Evolutionary conservation across 2,797 vertebrate genomes (phyloP).

Genomic region (Coilia nasus): DNA sequence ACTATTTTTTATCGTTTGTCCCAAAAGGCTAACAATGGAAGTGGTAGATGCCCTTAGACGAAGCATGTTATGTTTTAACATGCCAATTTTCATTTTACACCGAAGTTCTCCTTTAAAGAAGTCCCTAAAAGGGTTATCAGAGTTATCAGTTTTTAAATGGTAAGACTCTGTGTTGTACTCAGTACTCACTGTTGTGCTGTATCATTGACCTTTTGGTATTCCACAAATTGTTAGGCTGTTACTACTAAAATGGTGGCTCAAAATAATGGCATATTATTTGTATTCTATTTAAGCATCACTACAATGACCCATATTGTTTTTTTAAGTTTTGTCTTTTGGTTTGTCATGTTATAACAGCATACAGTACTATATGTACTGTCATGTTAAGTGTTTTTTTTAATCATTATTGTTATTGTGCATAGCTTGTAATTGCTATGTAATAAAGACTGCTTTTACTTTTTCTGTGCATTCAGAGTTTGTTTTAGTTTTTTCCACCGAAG

Average conservation of each 20-base stretch:
- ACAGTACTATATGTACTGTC: neutral
- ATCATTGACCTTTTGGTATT: neutral
- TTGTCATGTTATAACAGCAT: neutral
- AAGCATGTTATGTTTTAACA: too few relatives aligned
- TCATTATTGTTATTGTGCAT: neutral
- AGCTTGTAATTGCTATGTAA: neutral
- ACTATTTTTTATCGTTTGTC: too few relatives aligned
- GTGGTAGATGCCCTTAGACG: too few relatives aligned
- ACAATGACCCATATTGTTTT: neutral
- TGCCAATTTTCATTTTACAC: too few relatives aligned
- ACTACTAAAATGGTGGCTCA: neutral
- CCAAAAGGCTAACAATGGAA: too few relatives aligned
- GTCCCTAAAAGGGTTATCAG: too few relatives aligned
- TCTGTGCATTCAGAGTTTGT: neutral
- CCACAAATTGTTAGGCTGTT: neutral
- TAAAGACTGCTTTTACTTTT: neutral
- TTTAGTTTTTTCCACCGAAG: too few relatives aligned
- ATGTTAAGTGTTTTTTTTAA: neutral
- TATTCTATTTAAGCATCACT: neutral
- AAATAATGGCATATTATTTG: neutral
- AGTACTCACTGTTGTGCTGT: too few relatives aligned
- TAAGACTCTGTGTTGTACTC: too few relatives aligned
- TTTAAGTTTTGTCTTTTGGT: neutral
- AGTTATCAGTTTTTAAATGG: too few relatives aligned
- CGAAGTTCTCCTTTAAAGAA: too few relatives aligned